Percentiles rank a stretch among this genome's conserved stretches.
Evolutionary conservation across 2,113 vertebrate species (phyloP).

Genomic region (Paramisgurnus dabryanus): DNA sequence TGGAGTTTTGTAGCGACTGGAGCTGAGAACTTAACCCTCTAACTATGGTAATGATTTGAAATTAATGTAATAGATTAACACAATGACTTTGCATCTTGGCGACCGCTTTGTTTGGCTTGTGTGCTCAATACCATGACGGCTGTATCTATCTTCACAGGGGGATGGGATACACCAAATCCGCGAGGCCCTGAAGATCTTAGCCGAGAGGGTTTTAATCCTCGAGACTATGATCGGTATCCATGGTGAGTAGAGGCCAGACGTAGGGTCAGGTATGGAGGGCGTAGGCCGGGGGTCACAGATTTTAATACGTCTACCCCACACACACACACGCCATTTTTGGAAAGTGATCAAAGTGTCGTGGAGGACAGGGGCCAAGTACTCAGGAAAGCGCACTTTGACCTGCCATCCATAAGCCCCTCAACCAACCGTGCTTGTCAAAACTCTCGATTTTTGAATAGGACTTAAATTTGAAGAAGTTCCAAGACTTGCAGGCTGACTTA

Average conservation of each 20-base stretch:
- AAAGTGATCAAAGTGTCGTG: conserved; percentile 9
- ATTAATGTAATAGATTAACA: conserved; percentile 66
- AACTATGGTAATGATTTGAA: conserved; percentile 68
- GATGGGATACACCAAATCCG: conserved; percentile 99
- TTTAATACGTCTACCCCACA: conserved; percentile 42
- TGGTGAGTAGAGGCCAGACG: conserved; percentile 89
- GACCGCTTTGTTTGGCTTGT: conserved; percentile 71
- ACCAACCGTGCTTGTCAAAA: conserved; percentile 75
- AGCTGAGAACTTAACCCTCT: conserved; percentile 74
- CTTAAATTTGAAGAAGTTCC: conserved; percentile 96
- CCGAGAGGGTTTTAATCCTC: conserved; percentile 99
- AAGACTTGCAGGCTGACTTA: conserved; percentile 93
- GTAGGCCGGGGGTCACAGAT: conserved; percentile 58
- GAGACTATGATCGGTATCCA: conserved; percentile 99
- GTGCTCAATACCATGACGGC: conserved; percentile 84
- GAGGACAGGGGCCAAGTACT: conserved; percentile 58
- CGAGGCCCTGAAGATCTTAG: conserved; percentile 99
- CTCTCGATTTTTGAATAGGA: conserved; percentile 92
- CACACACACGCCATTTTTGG: conserved; percentile 44
- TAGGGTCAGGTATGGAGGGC: conserved; percentile 71
- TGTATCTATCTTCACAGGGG: conserved; percentile 97
- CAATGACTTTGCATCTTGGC: conserved; percentile 70
- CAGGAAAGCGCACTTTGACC: conserved; percentile 63
- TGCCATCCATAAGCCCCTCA: conserved; percentile 50
- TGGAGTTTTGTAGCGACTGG: conserved; percentile 14